phyloP scores from a whole-genome alignment of 2,113 vertebrate species.

The Periophthalmus modestus region DNA sequence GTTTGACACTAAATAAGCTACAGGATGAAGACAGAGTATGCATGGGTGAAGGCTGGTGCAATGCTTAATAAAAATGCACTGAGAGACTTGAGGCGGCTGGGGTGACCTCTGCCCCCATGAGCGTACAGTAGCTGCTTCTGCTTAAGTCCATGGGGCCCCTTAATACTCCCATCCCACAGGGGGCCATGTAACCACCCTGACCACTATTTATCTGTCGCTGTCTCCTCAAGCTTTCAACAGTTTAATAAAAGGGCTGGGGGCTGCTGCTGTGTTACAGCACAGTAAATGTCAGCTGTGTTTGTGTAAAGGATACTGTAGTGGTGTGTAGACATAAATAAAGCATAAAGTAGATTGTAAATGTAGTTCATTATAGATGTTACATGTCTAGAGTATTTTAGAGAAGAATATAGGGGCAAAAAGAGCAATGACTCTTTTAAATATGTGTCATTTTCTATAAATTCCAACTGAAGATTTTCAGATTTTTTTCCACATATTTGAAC shows the following conservation, averaged over 20 bases:
- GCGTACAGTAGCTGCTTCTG: conserved; percentile 37
- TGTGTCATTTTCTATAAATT: background rate
- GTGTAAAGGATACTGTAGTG: conserved; percentile 14
- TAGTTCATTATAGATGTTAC: background rate
- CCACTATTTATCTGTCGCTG: conserved; percentile 43
- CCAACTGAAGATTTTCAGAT: background rate
- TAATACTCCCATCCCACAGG: conserved; percentile 55
- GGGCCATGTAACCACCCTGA: conserved; percentile 37
- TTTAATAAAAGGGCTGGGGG: conserved; percentile 47
- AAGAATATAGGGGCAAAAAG: background rate
- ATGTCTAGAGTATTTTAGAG: background rate
- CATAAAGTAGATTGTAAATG: background rate
- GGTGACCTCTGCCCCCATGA: conserved; percentile 49
- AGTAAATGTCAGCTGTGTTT: conserved; percentile 29
- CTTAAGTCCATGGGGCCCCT: conserved; percentile 51
- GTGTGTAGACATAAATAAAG: conserved; percentile 3
- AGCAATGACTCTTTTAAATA: background rate
- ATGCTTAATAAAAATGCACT: background rate
- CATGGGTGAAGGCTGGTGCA: background rate
- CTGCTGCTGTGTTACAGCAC: conserved; percentile 21
- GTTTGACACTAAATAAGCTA: conserved; percentile 27
- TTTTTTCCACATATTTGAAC: too few species aligned
- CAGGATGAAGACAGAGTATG: background rate
- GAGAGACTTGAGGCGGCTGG: conserved; percentile 30
- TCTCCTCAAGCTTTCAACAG: conserved; percentile 49